Percentiles rank a stretch among this genome's conserved stretches.
Evolutionary conservation across 2,113 vertebrate genomes (phyloP).

Genomic region (Chauna torquata): DNA sequence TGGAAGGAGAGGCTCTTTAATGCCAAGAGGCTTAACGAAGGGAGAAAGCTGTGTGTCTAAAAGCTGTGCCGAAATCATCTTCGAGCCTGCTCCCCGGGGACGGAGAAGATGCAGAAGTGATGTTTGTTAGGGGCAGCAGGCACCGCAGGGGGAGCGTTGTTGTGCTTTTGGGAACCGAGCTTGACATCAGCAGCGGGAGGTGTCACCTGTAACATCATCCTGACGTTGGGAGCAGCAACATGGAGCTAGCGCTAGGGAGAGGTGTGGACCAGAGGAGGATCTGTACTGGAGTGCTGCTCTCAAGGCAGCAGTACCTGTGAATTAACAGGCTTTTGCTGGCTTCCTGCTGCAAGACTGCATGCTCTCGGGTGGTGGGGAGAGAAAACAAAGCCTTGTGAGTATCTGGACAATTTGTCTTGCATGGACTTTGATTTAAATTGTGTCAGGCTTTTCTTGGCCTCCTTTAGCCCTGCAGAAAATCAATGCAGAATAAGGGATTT

Average conservation of each 20-base stretch:
- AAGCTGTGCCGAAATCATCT: conserved; percentile 25
- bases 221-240: conserved; percentile 49
- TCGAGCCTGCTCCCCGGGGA: background rate
- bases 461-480: conserved; percentile 1
- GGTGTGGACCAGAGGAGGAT: conserved; percentile 16
- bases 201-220: conserved; percentile 74
- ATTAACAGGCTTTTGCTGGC: background rate
- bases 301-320: background rate
- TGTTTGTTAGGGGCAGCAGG: background rate
- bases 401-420: conserved; percentile 9
- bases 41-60: background rate
- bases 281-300: background rate
- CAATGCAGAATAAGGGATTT: background rate
- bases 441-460: background rate
- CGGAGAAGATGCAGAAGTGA: conserved; percentile 53
- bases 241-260: conserved; percentile 32
- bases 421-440: background rate
- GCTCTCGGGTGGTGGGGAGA: background rate
- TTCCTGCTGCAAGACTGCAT: background rate
- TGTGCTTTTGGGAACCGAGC: conserved; percentile 44
- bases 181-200: conserved; percentile 69
- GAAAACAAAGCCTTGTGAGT: conserved; percentile 71
- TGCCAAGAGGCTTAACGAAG: conserved; percentile 4
- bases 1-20: conserved; percentile 37
- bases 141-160: conserved; percentile 21